phyloP scores from a whole-genome alignment of 2,888 invertebrate species.

The Chrysotoxum bicinctum region DNA sequence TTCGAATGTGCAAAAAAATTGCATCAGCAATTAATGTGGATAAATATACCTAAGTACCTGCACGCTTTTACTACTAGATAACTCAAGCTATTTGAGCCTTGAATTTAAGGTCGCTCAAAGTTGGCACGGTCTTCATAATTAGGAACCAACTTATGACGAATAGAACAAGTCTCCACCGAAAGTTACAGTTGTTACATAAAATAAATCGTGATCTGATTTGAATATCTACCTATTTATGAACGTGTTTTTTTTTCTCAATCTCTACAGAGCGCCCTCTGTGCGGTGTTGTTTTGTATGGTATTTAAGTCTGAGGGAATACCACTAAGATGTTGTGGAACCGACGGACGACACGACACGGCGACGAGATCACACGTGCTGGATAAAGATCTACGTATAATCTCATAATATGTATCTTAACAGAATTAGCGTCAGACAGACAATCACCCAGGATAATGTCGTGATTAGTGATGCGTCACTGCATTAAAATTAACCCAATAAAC shows the following conservation, averaged over 20 bases:
- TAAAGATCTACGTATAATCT: background rate
- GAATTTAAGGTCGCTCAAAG: constrained; percentile 9
- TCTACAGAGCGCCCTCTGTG: background rate
- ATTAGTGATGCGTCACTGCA: constrained; percentile 11
- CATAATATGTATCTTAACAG: background rate
- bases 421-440: constrained; percentile 12
- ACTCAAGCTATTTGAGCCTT: background rate
- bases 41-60: background rate
- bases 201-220: constrained; percentile 33
- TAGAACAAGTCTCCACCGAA: background rate
- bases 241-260: background rate
- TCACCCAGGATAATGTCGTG: constrained; percentile 24
- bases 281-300: background rate
- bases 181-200: constrained; percentile 12
- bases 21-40: constrained; percentile 30
- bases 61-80: background rate
- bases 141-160: background rate
- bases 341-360: background rate
- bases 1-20: constrained; percentile 30
- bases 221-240: background rate
- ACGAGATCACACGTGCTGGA: background rate
- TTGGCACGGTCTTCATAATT: background rate
- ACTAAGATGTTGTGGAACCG: background rate
- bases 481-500: constrained; percentile 11
- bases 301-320: background rate